Evolutionary conservation across 2,888 invertebrate genomes (phyloP), one percentile per base, ranked within the genome.

Genomic region (Trichogramma dendrolimi): DNA sequence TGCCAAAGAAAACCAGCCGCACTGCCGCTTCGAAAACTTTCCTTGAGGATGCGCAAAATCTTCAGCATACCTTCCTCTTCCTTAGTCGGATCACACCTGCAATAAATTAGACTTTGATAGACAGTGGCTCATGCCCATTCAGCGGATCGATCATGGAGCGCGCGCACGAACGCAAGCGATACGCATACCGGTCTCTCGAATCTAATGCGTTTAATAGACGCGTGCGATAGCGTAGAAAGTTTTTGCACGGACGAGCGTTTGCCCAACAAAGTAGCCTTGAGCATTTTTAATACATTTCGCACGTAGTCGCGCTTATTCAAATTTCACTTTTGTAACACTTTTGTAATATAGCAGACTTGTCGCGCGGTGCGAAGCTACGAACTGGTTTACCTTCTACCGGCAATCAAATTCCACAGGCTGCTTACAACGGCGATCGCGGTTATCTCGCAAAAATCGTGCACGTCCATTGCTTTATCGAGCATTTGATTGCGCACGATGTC

Each of bases 1-100:
- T 87, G 88, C 27, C 90, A 75, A 67, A 87, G 75, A 0, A 89
- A 87, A 7, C 89, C 89, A 0, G 85, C 83, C 74, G 86, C 84
- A 44, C 86, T 85, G 38, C 85, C 81, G 48, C 83, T 73, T 64
- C 83, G 81, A 67, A 88, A 85, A 14, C 83, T 82, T 65, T 84
- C 83, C 69, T 85, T 82, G 42, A 88, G 83, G 4, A 83, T 79
- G 65, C 84, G 78, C 51, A 89, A 79, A 7, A 89, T 76, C 58
- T 81, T 77, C 55, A 76, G 80, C n/a, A 89, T 75, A 48, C 83
- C 81, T 38, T 79, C 73, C 69, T 89, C 86, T 44, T 85, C 81
- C 42, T 67, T 61, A 4, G 69, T 68, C 41, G 86, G 79, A 56
- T 85, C 81, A 71, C 86, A 87, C 70, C 77, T 77, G 60, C 1